phyloP scores from a whole-genome alignment of 1,140 invertebrate genomes.

The Littorina saxatilis region DNA sequence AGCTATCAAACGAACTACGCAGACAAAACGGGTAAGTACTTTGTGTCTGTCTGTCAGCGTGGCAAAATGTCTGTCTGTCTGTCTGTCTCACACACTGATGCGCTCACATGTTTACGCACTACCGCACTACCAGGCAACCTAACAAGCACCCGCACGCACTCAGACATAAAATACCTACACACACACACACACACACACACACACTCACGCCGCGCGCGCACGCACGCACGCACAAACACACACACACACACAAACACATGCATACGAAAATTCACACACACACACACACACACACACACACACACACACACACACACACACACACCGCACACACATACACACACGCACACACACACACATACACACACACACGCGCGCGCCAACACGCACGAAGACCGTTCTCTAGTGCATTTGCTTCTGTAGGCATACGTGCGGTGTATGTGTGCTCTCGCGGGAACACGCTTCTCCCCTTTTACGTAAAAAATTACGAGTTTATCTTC shows the following conservation, averaged over 20 bases:
- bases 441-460: no score
- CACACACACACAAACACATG: background rate
- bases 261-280: background rate
- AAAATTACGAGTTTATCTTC: no score
- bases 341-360: slow-evolving; percentile 17
- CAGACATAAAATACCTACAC: background rate
- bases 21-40: slow-evolving; percentile 80
- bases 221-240: background rate
- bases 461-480: no score
- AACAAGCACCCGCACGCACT: background rate
- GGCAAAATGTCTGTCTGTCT: background rate
- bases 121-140: no score
- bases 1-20: slow-evolving; percentile 81
- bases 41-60: background rate
- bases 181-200: background rate
- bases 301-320: background rate
- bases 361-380: background rate
- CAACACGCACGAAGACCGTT: no score
- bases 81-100: no score
- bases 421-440: no score
- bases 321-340: slow-evolving; percentile 14
- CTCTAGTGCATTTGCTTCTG: no score
- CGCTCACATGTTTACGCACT: no score
- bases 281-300: background rate
- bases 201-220: background rate